Evolutionary conservation across 2,888 invertebrate genomes (phyloP).

Genomic region (Polietes domitor): DNA sequence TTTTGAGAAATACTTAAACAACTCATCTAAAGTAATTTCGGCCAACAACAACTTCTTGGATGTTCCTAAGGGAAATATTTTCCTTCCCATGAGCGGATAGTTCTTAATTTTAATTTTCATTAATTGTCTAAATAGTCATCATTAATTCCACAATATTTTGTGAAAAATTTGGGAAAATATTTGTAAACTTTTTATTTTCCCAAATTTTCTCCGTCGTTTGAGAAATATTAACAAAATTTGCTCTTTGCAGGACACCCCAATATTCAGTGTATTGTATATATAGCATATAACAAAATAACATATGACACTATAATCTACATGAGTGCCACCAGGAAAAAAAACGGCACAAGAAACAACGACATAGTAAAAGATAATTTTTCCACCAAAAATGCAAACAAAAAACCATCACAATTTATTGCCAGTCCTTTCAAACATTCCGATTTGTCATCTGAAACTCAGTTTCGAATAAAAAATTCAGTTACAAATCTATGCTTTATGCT

Average conservation of each 20-base stretch:
- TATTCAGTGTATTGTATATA: neutral
- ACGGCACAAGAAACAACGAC: neutral
- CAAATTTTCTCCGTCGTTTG: too few relatives aligned
- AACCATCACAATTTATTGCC: slow-evolving; percentile 31
- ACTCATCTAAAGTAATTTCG: too few relatives aligned
- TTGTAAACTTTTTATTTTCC: too few relatives aligned
- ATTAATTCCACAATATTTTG: too few relatives aligned
- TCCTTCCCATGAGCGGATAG: too few relatives aligned
- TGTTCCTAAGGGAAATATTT: too few relatives aligned
- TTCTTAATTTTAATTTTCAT: too few relatives aligned
- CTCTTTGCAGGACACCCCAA: neutral
- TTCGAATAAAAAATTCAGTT: neutral
- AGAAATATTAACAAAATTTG: too few relatives aligned
- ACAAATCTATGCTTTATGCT: slow-evolving; percentile 40
- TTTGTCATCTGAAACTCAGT: slow-evolving; percentile 50
- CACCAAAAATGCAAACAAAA: slow-evolving; percentile 27
- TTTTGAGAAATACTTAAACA: too few relatives aligned
- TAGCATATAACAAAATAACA: slow-evolving; percentile 50
- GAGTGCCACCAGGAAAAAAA: slow-evolving; percentile 3
- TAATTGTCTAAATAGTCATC: too few relatives aligned
- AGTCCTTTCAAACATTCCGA: slow-evolving; percentile 42
- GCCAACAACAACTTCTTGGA: too few relatives aligned
- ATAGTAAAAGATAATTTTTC: slow-evolving; percentile 46
- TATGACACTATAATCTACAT: slow-evolving; percentile 61
- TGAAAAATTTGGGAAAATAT: too few relatives aligned